Percentiles rank a stretch among this genome's conserved stretches.
Conservation (phyloP, 2,113 vertebrate species). For the Oplegnathus fasciatus region DNA sequence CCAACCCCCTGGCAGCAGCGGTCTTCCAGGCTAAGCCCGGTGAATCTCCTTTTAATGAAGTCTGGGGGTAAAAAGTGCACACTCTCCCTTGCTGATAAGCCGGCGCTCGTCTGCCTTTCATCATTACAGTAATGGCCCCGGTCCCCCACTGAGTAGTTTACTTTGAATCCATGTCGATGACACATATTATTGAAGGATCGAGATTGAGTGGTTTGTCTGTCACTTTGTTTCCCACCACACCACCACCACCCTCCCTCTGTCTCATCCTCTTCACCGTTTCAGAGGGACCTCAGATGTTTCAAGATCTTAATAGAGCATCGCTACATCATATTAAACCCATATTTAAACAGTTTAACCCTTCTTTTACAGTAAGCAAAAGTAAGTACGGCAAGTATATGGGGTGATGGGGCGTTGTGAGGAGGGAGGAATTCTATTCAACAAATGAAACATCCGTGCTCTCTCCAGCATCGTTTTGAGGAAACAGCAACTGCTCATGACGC, state of each 20-base stretch:
- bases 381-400: too few species aligned
- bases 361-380: slow-evolving; percentile 8
- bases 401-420: too few species aligned
- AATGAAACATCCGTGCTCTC: too few species aligned
- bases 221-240: not conserved
- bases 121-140: slow-evolving; percentile 64
- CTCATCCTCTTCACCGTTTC: not conserved
- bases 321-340: not conserved
- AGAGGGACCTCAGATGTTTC: not conserved
- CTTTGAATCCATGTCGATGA: slow-evolving; percentile 67
- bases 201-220: slow-evolving; percentile 29
- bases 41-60: slow-evolving; percentile 82
- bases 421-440: too few species aligned
- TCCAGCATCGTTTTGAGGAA: too few species aligned
- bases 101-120: slow-evolving; percentile 43
- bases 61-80: slow-evolving; percentile 65
- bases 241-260: not conserved
- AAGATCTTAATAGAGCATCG: not conserved
- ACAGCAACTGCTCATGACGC: too few species aligned
- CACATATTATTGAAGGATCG: slow-evolving; percentile 35
- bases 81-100: slow-evolving; percentile 47
- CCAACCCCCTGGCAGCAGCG: slow-evolving; percentile 28
- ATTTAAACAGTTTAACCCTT: not conserved
- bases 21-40: slow-evolving; percentile 62
- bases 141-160: slow-evolving; percentile 57